Evolutionary conservation across 2,797 vertebrate species (phyloP).

Genomic region (Tenualosa ilisha): DNA sequence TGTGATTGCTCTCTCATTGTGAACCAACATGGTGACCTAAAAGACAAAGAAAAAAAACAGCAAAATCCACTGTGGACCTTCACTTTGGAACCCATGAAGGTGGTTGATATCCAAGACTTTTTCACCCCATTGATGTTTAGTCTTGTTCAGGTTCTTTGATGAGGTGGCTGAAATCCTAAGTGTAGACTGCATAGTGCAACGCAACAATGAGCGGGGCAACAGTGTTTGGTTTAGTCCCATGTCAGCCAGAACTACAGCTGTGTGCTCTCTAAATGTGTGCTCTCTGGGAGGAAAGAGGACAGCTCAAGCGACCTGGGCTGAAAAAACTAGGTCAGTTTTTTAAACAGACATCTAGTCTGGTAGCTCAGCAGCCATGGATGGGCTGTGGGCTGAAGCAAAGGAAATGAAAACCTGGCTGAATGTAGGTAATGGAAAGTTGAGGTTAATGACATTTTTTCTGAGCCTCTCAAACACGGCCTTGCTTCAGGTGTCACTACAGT

Average conservation of each 20-base stretch:
- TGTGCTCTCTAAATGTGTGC: too few relatives aligned
- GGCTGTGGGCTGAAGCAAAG: not conserved
- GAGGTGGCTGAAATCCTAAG: not conserved
- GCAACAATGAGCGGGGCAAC: not conserved
- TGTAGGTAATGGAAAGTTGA: constrained; percentile 44
- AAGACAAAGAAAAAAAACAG: too few relatives aligned
- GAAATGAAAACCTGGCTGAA: constrained; percentile 26
- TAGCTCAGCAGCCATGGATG: not conserved
- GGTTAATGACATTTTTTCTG: constrained; percentile 44
- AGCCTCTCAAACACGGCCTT: constrained; percentile 22
- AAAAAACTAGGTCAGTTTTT: not conserved
- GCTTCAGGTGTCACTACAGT: constrained; percentile 30
- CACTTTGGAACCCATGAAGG: not conserved
- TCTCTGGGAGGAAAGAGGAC: not conserved
- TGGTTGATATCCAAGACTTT: not conserved
- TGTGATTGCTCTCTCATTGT: not conserved
- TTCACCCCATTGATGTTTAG: not conserved
- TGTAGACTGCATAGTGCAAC: not conserved
- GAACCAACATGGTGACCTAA: too few relatives aligned
- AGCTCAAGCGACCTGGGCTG: not conserved
- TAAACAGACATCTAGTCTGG: not conserved
- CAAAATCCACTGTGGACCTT: not conserved
- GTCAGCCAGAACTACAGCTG: not conserved
- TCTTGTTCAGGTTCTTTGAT: not conserved
- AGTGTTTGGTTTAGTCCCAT: not conserved